Evolutionary conservation across 30 jellyfish, hydroid and myxozoan species (phyloP).

Genomic region (Hydractinia symbiolongicarpus): DNA sequence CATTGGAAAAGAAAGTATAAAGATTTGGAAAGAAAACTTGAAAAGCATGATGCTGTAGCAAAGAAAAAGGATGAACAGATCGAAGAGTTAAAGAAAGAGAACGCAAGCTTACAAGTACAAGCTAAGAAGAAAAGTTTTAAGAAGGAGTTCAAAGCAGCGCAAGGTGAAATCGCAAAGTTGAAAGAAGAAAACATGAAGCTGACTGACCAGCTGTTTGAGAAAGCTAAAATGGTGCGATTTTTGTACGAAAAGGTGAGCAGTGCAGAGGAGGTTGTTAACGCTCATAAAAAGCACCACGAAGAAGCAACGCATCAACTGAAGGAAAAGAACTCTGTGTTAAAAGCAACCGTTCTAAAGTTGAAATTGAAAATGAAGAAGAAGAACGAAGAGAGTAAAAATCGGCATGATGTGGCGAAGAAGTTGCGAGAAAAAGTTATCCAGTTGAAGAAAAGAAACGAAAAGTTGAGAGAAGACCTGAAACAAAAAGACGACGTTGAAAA

Average conservation of each 20-base stretch:
- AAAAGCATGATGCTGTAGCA: background rate
- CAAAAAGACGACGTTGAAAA: too few species aligned
- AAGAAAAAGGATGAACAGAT: slow-evolving; percentile 1
- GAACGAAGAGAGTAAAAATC: too few species aligned
- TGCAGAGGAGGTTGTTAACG: slow-evolving; percentile 12
- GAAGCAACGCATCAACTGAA: background rate
- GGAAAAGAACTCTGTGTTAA: background rate
- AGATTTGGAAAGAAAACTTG: background rate
- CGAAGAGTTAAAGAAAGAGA: background rate
- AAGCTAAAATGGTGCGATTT: background rate
- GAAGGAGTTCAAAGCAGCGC: background rate
- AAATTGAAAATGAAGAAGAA: background rate
- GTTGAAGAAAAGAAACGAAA: too few species aligned
- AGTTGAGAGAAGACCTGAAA: too few species aligned
- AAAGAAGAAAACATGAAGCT: background rate
- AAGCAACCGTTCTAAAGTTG: background rate
- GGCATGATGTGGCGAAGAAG: too few species aligned
- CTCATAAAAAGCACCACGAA: background rate
- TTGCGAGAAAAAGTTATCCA: too few species aligned
- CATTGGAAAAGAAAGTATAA: slow-evolving; percentile 8
- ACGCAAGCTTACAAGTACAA: slow-evolving; percentile 2
- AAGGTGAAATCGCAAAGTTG: background rate
- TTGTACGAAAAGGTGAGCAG: background rate
- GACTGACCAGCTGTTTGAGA: background rate
- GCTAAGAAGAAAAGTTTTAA: background rate